phyloP scores from a whole-genome alignment of 2,888 invertebrate species.

The Noctua janthina region DNA sequence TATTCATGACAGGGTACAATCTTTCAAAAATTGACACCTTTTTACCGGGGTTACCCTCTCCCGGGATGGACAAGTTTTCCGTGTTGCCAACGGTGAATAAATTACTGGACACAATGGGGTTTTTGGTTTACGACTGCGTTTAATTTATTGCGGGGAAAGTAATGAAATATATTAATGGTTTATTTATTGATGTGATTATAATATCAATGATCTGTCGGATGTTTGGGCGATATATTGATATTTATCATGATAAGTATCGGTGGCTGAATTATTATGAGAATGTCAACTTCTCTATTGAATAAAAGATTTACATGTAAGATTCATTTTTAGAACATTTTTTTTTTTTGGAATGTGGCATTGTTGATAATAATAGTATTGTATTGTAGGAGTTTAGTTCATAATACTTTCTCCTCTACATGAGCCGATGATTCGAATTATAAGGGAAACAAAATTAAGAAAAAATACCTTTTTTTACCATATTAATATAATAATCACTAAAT shows the following conservation, averaged over 20 bases:
- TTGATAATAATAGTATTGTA: neutral
- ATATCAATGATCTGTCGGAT: constrained; percentile 44
- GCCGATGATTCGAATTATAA: neutral
- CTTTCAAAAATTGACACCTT: constrained; percentile 91
- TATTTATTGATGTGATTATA: constrained; percentile 58
- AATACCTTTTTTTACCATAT: neutral
- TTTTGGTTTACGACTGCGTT: constrained; percentile 75
- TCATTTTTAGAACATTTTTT: too few relatives aligned
- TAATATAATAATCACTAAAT: neutral
- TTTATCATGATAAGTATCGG: neutral
- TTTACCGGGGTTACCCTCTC: constrained; percentile 80
- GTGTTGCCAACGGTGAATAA: constrained; percentile 87
- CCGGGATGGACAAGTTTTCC: constrained; percentile 86
- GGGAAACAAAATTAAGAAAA: neutral
- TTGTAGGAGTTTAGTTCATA: neutral
- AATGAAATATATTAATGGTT: constrained; percentile 66
- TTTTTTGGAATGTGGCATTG: too few relatives aligned
- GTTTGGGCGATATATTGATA: constrained; percentile 9
- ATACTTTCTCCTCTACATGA: neutral
- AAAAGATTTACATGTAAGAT: neutral
- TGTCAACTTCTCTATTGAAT: neutral
- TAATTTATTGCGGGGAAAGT: constrained; percentile 76
- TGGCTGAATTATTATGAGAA: neutral
- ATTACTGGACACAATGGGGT: constrained; percentile 83
- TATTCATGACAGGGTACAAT: constrained; percentile 90